Evolutionary conservation across 2,797 vertebrate genomes (phyloP), one percentile per base, ranked within the genome.

Genomic region (Hippocampus kuda): DNA sequence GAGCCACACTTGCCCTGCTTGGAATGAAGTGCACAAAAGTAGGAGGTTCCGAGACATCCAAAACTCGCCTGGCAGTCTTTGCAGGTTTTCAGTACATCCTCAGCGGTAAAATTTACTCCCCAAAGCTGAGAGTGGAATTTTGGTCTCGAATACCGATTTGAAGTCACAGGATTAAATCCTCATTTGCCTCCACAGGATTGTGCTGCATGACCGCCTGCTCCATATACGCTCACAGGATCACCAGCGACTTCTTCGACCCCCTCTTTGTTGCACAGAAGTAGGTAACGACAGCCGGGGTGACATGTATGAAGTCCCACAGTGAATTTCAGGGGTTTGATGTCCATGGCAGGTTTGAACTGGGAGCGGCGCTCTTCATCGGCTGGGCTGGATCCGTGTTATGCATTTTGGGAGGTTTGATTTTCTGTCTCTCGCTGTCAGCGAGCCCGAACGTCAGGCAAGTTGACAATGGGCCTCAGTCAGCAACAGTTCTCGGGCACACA

Each of bases 1-100:
- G 93, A 0, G 89, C 92, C 8, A n/a, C 90, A 69, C 91, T 93
- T 64, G 94, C 94, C 30, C 88, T 98, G 74, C 72, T 98, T 69
- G 96, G 96, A 57, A 99, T 99, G 97, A 98, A 97, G 78, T 98
- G 97, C 81, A 98, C 95, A 5, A 96, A 92, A 83, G 91, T 98
- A 0, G 95, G 96, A 81, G 97, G 97, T 67, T 92, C 93, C 0
- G 91, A 95, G 72, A 90, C 90, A 79, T 91, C 90, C 81, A 98
- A 99, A 90, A 92, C 94, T 65, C 94, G 92, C 74, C 89, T 97
- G 70, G 92, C 94, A 16, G 92, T 91, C 78, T 81, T 95, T 73
- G 91, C 93, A 3, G 97, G 96, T 75, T 72, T 94, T 70, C 85
- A 93, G 71, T 98, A 94, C 88, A 92, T 98, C 70, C 88, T 98